Evolutionary conservation across 2,113 vertebrate genomes (phyloP).

Genomic region (Ailuropoda melanoleuca): DNA sequence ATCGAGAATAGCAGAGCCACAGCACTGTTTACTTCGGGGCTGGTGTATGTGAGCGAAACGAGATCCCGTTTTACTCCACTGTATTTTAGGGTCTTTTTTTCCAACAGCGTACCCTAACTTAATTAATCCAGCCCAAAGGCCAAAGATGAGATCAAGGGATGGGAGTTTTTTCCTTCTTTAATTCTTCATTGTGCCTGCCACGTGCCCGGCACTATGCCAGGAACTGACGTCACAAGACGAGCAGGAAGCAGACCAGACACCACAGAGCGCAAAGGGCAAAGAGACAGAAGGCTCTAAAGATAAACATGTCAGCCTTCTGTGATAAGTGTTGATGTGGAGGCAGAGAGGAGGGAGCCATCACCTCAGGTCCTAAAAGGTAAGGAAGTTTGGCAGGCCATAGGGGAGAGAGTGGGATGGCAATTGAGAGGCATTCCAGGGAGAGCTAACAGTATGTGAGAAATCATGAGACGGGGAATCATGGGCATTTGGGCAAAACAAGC

Average conservation of each 20-base stretch:
- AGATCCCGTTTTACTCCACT: neutral
- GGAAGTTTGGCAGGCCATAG: neutral
- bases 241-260: neutral
- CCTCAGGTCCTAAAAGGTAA: neutral
- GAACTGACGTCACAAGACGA: neutral
- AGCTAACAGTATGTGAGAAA: neutral
- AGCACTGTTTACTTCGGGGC: accelerated
- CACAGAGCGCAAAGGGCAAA: neutral
- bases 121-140: neutral
- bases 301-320: neutral
- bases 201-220: neutral
- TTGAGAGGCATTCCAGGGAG: neutral
- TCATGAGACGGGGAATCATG: neutral
- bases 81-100: neutral
- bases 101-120: neutral
- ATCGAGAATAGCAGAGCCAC: neutral
- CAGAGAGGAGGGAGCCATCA: neutral
- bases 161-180: neutral
- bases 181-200: neutral
- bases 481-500: neutral
- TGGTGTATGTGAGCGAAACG: neutral
- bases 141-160: neutral
- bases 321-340: neutral
- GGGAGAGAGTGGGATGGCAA: neutral
- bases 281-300: neutral